These are phyloP conservation scores for Troilus luridus DNA, from an alignment of 2,888 invertebrate genomes.

Conservation along the genomic window DNA sequence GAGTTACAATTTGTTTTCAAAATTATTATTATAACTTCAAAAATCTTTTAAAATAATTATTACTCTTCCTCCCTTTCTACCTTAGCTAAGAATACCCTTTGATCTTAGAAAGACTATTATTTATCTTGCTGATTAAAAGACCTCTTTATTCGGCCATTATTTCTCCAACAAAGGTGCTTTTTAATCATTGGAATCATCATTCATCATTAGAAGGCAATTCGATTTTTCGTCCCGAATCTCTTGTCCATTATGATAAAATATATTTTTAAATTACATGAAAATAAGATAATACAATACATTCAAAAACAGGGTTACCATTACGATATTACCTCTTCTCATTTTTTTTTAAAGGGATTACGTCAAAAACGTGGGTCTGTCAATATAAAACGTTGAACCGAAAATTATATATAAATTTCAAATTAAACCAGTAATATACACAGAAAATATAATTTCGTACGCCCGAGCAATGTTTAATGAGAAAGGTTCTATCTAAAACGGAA, in stretches of 20 bases:
- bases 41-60: background rate
- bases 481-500: background rate
- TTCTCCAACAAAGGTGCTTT: background rate
- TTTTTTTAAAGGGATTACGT: no score
- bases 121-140: background rate
- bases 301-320: no score
- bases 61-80: background rate
- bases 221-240: background rate
- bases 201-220: background rate
- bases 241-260: background rate
- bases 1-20: no score
- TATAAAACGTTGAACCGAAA: no score
- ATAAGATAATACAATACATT: background rate
- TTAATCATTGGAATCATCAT: background rate
- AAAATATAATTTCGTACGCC: no score
- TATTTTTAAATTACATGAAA: background rate
- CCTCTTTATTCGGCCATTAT: background rate
- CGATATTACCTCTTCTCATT: no score
- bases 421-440: no score
- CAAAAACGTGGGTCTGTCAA: no score
- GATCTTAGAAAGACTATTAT: background rate
- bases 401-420: no score
- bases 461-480: background rate
- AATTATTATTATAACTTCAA: no score
- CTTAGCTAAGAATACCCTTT: background rate